A percentile compares a stretch with the other conserved stretches of the same genome.
Evolutionary conservation across 2,888 invertebrate genomes (phyloP).

Genomic region (Hirtodrosophila trivittata): DNA sequence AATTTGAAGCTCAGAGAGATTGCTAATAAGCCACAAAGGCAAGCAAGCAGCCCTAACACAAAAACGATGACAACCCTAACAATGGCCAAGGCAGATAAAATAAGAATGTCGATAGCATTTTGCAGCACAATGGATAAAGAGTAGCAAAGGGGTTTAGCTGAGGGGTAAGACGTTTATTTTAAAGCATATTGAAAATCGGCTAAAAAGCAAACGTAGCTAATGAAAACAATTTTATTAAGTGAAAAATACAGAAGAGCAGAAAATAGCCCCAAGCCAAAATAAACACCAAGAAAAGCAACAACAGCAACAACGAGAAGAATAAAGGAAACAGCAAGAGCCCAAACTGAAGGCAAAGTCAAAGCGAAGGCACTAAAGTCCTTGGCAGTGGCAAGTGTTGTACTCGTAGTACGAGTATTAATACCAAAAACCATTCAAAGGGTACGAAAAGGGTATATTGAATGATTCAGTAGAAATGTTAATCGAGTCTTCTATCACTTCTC

Average conservation of each 20-base stretch:
- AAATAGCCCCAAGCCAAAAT: constrained; percentile 73
- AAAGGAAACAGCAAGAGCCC: constrained; percentile 10
- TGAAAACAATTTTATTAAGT: constrained; percentile 79
- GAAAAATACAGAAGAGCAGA: constrained; percentile 64
- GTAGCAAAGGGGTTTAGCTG: neutral
- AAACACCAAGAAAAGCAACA: constrained; percentile 55
- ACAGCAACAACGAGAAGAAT: constrained; percentile 24
- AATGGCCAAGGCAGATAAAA: constrained; percentile 56
- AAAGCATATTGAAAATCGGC: constrained; percentile 76
- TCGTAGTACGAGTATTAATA: constrained; percentile 8
- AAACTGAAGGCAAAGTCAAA: constrained; percentile 48
- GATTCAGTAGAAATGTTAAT: no score
- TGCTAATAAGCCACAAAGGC: constrained; percentile 65
- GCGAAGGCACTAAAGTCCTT: constrained; percentile 73
- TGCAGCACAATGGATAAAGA: constrained; percentile 48
- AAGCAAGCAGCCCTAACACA: constrained; percentile 23
- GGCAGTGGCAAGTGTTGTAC: constrained; percentile 70
- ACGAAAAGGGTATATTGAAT: constrained; percentile 22
- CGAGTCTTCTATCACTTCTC: no score
- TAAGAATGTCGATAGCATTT: constrained; percentile 65
- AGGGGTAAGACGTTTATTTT: constrained; percentile 62
- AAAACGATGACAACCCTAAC: constrained; percentile 22
- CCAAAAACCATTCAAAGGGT: constrained; percentile 3
- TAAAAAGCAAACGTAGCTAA: constrained; percentile 62
- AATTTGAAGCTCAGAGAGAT: constrained; percentile 38